phyloP scores from a whole-genome alignment of 2,797 vertebrate species.

The Clarias fuscus region DNA sequence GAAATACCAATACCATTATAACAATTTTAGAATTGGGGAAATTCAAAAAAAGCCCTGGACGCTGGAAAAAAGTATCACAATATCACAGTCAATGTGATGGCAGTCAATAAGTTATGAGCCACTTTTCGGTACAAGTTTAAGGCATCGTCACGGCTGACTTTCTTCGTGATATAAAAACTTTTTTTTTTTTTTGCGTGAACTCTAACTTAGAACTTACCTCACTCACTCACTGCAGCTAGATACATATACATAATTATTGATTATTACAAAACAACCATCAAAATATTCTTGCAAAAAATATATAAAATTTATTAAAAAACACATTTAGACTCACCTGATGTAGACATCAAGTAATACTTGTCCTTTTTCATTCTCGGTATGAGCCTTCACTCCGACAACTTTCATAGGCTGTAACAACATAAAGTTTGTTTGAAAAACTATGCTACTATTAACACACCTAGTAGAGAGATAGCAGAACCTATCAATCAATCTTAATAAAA shows the following conservation, averaged over 20 bases:
- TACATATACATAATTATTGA: neutral
- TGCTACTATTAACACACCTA: neutral
- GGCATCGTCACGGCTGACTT: too few species aligned
- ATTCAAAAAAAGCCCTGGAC: too few species aligned
- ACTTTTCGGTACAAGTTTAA: too few species aligned
- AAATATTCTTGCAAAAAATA: neutral
- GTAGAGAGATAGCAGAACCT: too few species aligned
- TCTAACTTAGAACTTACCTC: neutral
- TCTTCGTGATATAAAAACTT: too few species aligned
- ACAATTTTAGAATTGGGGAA: too few species aligned
- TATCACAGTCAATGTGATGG: too few species aligned
- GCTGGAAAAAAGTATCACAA: too few species aligned
- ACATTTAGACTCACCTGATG: slow-evolving; percentile 78
- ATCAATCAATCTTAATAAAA: too few species aligned
- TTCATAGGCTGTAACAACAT: slow-evolving; percentile 80
- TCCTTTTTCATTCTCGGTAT: slow-evolving; percentile 83
- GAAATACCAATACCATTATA: too few species aligned
- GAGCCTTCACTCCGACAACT: slow-evolving; percentile 88
- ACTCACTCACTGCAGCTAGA: neutral
- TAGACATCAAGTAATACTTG: slow-evolving; percentile 91
- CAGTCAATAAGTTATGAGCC: too few species aligned
- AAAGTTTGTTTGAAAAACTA: neutral
- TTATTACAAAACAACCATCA: too few species aligned
- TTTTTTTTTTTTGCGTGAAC: neutral
- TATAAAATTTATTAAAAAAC: neutral